These are phyloP conservation scores for Gambusia yucatana DNA, from an alignment of 2,797 vertebrate genomes.

Conservation along the genomic window DNA sequence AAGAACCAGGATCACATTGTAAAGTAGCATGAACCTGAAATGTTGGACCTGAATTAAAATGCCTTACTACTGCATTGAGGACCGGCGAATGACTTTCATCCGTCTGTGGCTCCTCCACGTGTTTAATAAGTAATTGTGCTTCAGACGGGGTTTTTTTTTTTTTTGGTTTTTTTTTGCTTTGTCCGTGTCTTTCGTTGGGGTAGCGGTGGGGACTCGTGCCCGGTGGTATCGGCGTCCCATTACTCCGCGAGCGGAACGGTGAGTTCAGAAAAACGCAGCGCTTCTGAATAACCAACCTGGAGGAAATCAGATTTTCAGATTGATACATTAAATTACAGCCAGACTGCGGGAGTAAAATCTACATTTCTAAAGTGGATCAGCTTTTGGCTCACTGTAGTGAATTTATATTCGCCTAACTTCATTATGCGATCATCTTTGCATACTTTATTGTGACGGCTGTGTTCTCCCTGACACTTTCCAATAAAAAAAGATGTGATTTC, in stretches of 20 bases:
- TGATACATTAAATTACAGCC: slow-evolving; percentile 63
- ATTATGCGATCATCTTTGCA: slow-evolving; percentile 66
- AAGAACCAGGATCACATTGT: slow-evolving; percentile 25
- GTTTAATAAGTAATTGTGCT: slow-evolving; percentile 59
- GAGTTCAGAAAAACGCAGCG: slow-evolving; percentile 20
- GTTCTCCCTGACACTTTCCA: slow-evolving; percentile 61
- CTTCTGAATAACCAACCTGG: slow-evolving; percentile 45
- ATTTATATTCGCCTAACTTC: slow-evolving; percentile 60
- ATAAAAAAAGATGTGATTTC: slow-evolving; percentile 64
- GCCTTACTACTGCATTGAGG: slow-evolving; percentile 55
- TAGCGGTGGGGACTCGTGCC: slow-evolving; percentile 24
- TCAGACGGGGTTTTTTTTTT: slow-evolving; percentile 33
- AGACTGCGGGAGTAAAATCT: slow-evolving; percentile 24
- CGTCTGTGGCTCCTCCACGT: slow-evolving; percentile 43
- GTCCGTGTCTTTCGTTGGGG: slow-evolving; percentile 47
- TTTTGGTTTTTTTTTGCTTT: slow-evolving; percentile 13
- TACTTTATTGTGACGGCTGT: slow-evolving; percentile 60
- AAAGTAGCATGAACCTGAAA: slow-evolving; percentile 38
- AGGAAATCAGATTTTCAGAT: slow-evolving; percentile 64
- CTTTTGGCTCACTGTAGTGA: slow-evolving; percentile 45
- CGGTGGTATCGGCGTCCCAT: slow-evolving; percentile 54
- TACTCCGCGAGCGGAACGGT: slow-evolving; percentile 57
- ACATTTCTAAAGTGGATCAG: slow-evolving; percentile 15
- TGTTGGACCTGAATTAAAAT: slow-evolving; percentile 40
- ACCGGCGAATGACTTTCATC: slow-evolving; percentile 49